These are phyloP conservation scores for Rhopilema esculentum DNA, from an alignment of 30 jellyfish, hydroid and myxozoan genomes.

Conservation along the genomic window DNA sequence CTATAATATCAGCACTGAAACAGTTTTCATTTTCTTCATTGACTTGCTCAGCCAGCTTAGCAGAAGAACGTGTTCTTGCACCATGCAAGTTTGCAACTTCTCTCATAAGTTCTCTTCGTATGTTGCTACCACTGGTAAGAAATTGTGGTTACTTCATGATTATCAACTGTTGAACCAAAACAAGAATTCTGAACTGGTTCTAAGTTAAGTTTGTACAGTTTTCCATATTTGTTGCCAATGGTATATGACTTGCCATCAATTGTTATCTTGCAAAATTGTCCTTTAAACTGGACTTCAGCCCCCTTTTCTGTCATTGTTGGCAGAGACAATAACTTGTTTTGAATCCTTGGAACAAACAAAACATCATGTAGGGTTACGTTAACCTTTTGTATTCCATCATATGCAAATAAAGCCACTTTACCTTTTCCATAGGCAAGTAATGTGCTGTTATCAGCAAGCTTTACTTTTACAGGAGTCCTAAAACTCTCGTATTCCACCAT, in stretches of 20 bases:
- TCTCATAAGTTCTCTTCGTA: slow-evolving; percentile 16
- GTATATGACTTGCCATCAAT: slow-evolving; percentile 28
- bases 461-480: no score
- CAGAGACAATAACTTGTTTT: slow-evolving; percentile 31
- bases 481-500: no score
- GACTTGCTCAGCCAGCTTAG: no score
- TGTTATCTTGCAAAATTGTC: slow-evolving; percentile 27
- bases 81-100: no score
- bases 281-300: no score
- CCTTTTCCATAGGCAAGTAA: no score
- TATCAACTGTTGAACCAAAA: slow-evolving; percentile 3
- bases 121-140: slow-evolving; percentile 31
- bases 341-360: slow-evolving; percentile 46
- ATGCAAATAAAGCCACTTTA: neutral
- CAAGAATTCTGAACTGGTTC: no score
- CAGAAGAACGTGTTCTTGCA: no score
- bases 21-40: no score
- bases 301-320: slow-evolving; percentile 37
- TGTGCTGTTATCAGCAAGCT: no score
- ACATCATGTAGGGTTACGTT: slow-evolving; percentile 33
- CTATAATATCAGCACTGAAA: no score
- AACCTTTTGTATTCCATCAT: slow-evolving; percentile 20
- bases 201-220: slow-evolving; percentile 46
- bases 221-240: slow-evolving; percentile 31
- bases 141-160: neutral